Base-by-base conservation (phyloP, 2,113 vertebrate genomes). In the Lampris incognitus region DNA sequence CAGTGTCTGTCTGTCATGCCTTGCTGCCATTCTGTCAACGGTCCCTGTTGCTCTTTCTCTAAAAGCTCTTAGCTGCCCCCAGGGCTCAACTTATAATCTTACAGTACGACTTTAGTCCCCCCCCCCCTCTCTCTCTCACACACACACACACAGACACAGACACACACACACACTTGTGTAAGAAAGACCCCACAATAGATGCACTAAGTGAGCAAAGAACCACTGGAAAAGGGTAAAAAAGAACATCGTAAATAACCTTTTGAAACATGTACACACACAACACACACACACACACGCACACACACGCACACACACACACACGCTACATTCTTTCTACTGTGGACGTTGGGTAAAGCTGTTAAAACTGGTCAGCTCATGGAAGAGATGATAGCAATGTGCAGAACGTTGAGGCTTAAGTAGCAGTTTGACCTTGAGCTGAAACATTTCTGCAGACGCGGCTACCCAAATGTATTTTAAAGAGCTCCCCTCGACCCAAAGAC, bases 61-160 rank as follows among this genome's bases (percentile, higher is more conserved):
- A 87, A 91, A 93, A 91, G 90, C 90, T 88, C 83, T 77, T 69
- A 82, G 63, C 66, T 82, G 65, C 84, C 92, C 87, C 87, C 68
- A 54, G 89, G 92, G 85, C 80, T 66, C 72, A 81, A 85, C 79
- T 90, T 88, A 89, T 88, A 81, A 87, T 87, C 88, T 88, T 88
- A 91, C 85, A 86, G 87, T 87, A 82, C 58, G 88, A 63, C 81
- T 85, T 58, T 72, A 78, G 81, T 82, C 74, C 71, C 58, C 39
- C 57, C 74, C 64, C 51, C 57, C 41, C 11, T 72, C 63, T 72
- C 58, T 54, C 66, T 70, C 54, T 37, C 52, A 69, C 66, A 57
- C 66, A 69, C 52, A 74, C 72, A 74, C 50, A 65, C 52, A 78
- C 51, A 58, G 50, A 77, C 48, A 58, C 36, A 72, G n/a, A 54